Evolutionary conservation across 2,888 invertebrate genomes (phyloP).

Genomic region (Eupelmus urozonus): DNA sequence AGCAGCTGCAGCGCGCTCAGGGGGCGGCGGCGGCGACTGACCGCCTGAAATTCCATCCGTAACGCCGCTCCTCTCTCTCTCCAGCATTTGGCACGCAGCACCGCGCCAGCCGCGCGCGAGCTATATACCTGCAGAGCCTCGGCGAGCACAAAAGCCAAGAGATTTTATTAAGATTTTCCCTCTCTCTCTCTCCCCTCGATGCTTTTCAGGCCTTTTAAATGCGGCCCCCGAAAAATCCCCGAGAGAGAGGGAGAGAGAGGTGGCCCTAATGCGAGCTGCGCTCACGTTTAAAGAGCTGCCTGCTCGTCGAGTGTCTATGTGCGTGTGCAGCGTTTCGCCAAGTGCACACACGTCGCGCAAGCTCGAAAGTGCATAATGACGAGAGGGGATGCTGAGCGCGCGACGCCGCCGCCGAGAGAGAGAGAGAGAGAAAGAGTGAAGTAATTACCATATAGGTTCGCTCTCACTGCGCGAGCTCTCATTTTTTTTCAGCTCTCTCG

Average conservation of each 20-base stretch:
- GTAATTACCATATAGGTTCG: slow-evolving; percentile 45
- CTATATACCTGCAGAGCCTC: too few species aligned
- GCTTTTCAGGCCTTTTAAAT: slow-evolving; percentile 9
- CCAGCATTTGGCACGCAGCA: slow-evolving; percentile 22
- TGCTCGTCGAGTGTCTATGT: neutral
- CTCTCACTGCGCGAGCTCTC: neutral
- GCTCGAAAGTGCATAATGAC: slow-evolving; percentile 46
- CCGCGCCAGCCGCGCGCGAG: too few species aligned
- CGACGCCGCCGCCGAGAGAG: neutral
- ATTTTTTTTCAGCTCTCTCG: neutral
- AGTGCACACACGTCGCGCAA: slow-evolving; percentile 32
- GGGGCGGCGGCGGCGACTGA: slow-evolving; percentile 46
- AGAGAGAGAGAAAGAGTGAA: neutral
- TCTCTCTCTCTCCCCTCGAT: too few species aligned
- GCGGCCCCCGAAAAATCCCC: slow-evolving; percentile 7
- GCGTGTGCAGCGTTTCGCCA: slow-evolving; percentile 24
- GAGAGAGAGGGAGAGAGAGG: neutral
- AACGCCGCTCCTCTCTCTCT: neutral
- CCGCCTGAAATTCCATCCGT: slow-evolving; percentile 57
- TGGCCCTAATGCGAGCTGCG: neutral
- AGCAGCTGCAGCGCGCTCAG: slow-evolving; percentile 38
- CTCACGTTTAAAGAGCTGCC: neutral
- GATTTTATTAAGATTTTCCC: slow-evolving; percentile 57
- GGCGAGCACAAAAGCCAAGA: slow-evolving; percentile 54
- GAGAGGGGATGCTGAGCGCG: slow-evolving; percentile 20